phyloP scores from a whole-genome alignment of 2,797 vertebrate genomes.

The Falco concolor region DNA sequence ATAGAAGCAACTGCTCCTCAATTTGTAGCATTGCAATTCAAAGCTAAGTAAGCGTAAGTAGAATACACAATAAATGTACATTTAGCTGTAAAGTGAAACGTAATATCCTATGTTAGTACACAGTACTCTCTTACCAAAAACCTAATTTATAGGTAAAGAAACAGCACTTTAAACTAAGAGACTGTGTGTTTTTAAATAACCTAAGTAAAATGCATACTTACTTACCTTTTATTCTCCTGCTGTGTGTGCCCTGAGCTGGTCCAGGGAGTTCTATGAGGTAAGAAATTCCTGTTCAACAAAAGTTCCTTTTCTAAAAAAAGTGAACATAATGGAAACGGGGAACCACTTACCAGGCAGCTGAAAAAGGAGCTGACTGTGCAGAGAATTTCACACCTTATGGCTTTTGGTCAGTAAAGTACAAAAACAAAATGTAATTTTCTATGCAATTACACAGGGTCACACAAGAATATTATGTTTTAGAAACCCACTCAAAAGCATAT shows the following conservation, averaged over 20 bases:
- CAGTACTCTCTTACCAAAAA: neutral
- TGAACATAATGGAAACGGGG: constrained; percentile 59
- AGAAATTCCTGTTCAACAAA: constrained; percentile 66
- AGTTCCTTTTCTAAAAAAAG: constrained; percentile 68
- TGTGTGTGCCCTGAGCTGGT: constrained; percentile 52
- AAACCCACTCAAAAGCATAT: constrained; percentile 53
- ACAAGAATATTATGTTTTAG: constrained; percentile 47
- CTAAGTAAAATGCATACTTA: constrained; percentile 26
- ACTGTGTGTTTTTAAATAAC: constrained; percentile 52
- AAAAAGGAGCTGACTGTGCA: constrained; percentile 58
- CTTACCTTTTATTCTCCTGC: constrained; percentile 68
- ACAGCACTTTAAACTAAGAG: neutral
- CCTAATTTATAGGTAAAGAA: constrained; percentile 30
- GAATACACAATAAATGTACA: neutral
- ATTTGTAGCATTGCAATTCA: neutral
- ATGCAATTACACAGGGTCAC: constrained; percentile 44
- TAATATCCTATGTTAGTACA: neutral
- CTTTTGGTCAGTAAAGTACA: constrained; percentile 53
- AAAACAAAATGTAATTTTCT: constrained; percentile 59
- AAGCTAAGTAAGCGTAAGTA: neutral
- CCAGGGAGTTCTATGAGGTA: constrained; percentile 63
- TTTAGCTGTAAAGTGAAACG: neutral
- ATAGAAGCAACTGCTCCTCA: neutral
- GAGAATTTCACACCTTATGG: constrained; percentile 58
- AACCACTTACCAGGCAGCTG: constrained; percentile 55